Evolutionary conservation across 2,888 invertebrate genomes (phyloP), one percentile per base, ranked within the genome.

Genomic region (Tanaodytes sp.): DNA sequence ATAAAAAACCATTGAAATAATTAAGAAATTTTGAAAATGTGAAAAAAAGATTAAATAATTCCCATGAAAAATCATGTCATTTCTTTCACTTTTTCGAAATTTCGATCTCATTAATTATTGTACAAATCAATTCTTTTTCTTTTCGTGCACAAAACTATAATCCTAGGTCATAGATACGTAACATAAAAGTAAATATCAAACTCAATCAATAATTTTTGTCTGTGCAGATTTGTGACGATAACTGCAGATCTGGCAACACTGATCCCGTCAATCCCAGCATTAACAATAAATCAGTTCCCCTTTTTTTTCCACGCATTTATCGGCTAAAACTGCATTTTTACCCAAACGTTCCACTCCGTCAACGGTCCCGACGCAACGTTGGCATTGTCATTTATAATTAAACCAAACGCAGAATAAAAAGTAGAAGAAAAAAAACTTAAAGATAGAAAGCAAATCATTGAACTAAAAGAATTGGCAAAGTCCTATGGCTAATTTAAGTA

Each of bases 291-390:
- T 45, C 36, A 9, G 5, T 27, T 9, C 27, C 27, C 27, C 27
- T 33, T 12, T 12, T n/a, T n/a, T 27, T 49, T 42, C 43, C 49
- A 46, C 49, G 31, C 37, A 19, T 51, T 27, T 54, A 2, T 54
- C 37, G 46, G 59, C 57, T 71, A 46, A 71, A 73, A 43, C 31
- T 61, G 59, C 62, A 66, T 71, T 45, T 62, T 66, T 68, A 68
- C 48, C 63, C 76, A 72, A 72, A 75, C 73, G 76, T 76, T 81
- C 80, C 82, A 80, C 79, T 77, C 77, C 76, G 78, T 82, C 82
- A 81, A 82, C 82, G 80, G 78, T 82, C 82, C 82, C 82, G 82
- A 82, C 82, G 82, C 82, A 77, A 82, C 80, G 77, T 80, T 78
- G 79, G 79, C 81, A 74, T 76, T 54, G 11, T 51, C 40, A 77